These are phyloP conservation scores for Gila orcuttii DNA, from an alignment of 2,113 vertebrate species.

Conservation along the genomic window DNA sequence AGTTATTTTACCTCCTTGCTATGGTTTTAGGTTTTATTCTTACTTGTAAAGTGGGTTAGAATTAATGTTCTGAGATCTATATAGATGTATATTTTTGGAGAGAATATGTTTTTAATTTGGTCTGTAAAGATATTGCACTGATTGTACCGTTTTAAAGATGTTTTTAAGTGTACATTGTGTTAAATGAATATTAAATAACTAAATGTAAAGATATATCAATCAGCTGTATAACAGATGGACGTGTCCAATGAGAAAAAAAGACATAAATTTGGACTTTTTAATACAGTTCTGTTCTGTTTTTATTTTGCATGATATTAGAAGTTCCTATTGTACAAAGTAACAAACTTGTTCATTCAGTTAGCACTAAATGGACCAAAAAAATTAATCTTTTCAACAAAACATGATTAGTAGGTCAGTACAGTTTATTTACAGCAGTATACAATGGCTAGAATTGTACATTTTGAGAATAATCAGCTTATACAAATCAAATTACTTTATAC, in stretches of 20 bases:
- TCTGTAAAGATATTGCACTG: constrained; percentile 76
- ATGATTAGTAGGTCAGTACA: constrained; percentile 18
- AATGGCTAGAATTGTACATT: neutral
- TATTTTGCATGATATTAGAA: constrained; percentile 2
- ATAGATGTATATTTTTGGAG: constrained; percentile 74
- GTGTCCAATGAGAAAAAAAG: constrained; percentile 61
- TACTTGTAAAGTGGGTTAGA: constrained; percentile 49
- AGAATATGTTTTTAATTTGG: constrained; percentile 65
- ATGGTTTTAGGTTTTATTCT: constrained; percentile 52
- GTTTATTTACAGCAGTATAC: constrained; percentile 26
- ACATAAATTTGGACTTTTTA: constrained; percentile 51
- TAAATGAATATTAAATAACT: constrained; percentile 70
- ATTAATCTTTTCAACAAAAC: neutral
- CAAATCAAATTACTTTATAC: neutral
- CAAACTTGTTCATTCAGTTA: neutral
- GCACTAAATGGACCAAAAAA: neutral
- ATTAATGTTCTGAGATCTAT: constrained; percentile 57
- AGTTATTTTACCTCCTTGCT: neutral
- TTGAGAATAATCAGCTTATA: constrained; percentile 3
- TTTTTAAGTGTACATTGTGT: constrained; percentile 70
- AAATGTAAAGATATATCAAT: constrained; percentile 62
- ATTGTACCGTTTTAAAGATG: constrained; percentile 66
- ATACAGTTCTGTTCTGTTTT: constrained; percentile 7
- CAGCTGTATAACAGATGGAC: constrained; percentile 56
- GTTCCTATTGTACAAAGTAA: neutral